Base-by-base conservation (phyloP, 2,888 invertebrate genomes). In the Antitype chi region DNA sequence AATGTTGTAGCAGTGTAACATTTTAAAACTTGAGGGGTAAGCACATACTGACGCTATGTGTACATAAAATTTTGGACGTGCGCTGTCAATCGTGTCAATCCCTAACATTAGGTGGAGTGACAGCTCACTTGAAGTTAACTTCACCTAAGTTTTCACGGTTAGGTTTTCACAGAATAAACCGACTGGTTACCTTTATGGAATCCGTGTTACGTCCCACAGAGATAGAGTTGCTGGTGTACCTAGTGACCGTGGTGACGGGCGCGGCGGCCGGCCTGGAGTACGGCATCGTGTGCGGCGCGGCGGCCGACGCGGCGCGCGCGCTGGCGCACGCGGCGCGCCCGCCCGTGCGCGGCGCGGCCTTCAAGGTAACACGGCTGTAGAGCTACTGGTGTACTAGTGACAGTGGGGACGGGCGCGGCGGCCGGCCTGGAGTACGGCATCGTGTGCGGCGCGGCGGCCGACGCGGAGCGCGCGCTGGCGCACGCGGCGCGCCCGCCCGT, bases 351-450 rank as follows among this genome's bases (percentile, higher is more conserved):
- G 53, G 81, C 0, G 70, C 81, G 0, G 70, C 60, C 0, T 92
- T 90, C 74, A 96, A 95, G 94, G 96, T 95, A 17, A 59, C 23
- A 11, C 43, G 43, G 43, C 9, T 43, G 5, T 90, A 7, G 95
- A 95, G 89, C 82, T 95, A 15, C 0, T 71, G 0, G 94, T 95
- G 77, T 95, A 98, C 89, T 28, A 7, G 96, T 97, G 6, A 99
- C 99, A 0, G 98, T 98, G 85, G 85, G 97, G 4, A 97, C 97
- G 20, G 99, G 99, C 93, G 98, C 62, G 94, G 97, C 70, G 93
- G 98, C 86, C 97, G 98, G 85, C 0, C 95, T 99, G 82, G 98
- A 99, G 97, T 98, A 98, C 92, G 99, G 99, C 72, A 99, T 99
- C 89, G 94, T 98, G 67, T 97, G 97, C 80, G 99, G 99, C 23